Evolutionary conservation across 1,140 invertebrate genomes (phyloP).

Genomic region (Apis dorsata): DNA sequence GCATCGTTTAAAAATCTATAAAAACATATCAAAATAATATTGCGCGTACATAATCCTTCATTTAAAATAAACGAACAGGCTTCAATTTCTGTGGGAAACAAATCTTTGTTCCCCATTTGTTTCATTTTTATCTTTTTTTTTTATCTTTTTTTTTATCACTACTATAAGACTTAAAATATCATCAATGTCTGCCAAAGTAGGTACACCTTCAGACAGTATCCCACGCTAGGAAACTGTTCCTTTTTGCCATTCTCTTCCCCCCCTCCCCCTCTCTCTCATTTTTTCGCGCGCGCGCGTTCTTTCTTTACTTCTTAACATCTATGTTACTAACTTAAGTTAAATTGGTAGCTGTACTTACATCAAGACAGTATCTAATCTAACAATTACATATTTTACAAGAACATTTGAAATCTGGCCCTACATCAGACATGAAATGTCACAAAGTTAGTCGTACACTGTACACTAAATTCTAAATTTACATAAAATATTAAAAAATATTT

Average conservation of each 20-base stretch:
- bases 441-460: conserved; percentile 70
- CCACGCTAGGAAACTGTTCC: conserved; percentile 57
- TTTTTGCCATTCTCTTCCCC: conserved; percentile 63
- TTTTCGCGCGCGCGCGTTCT: neutral
- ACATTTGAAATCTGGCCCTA: conserved; percentile 69
- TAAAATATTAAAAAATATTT: conserved; percentile 42
- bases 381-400: conserved; percentile 76
- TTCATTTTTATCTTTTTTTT: neutral
- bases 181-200: conserved; percentile 79
- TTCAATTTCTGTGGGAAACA: conserved; percentile 15
- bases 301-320: conserved; percentile 56
- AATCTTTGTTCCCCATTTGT: neutral
- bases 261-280: conserved; percentile 27
- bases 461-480: conserved; percentile 66
- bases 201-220: conserved; percentile 66
- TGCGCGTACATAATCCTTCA: conserved; percentile 29
- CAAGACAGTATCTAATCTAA: conserved; percentile 69
- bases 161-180: conserved; percentile 59
- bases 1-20: conserved; percentile 61
- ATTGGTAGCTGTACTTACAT: conserved; percentile 68
- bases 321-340: conserved; percentile 62
- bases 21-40: conserved; percentile 55
- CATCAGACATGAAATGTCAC: conserved; percentile 65
- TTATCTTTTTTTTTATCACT: conserved; percentile 5
- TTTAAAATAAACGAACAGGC: conserved; percentile 34